phyloP scores from a whole-genome alignment of 2,797 vertebrate genomes.

The Cossypha dichroa region DNA sequence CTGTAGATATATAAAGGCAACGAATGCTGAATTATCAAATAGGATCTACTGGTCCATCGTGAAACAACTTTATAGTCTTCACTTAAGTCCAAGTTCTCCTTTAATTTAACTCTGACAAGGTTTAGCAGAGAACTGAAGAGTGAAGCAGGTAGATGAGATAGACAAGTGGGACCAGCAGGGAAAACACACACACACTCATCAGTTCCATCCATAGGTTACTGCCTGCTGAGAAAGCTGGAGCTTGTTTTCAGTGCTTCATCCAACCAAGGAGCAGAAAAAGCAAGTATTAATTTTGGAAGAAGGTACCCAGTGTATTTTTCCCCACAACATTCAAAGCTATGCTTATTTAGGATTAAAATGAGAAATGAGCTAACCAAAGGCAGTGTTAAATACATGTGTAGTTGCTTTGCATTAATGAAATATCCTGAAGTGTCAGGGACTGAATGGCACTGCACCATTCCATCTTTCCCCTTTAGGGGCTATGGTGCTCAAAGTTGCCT shows the following conservation, averaged over 20 bases:
- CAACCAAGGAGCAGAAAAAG: neutral
- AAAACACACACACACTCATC: neutral
- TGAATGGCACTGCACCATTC: neutral
- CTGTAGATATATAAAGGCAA: neutral
- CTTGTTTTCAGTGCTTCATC: neutral
- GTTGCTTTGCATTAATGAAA: neutral
- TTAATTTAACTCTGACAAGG: neutral
- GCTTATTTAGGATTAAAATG: neutral
- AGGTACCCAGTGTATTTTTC: neutral
- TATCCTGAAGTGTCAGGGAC: neutral
- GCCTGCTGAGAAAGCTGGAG: neutral
- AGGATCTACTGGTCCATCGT: neutral
- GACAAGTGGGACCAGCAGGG: neutral
- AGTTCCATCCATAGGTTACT: neutral
- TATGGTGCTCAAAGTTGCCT: neutral
- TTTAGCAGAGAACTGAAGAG: neutral
- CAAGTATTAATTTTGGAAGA: neutral
- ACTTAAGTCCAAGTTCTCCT: neutral
- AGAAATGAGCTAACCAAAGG: accelerated
- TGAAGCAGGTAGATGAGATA: neutral
- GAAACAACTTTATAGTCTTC: neutral
- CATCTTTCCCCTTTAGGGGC: neutral
- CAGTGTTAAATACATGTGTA: neutral
- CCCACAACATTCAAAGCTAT: neutral
- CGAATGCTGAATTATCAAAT: neutral